A percentile compares a stretch with the other conserved stretches of the same genome.
Evolutionary conservation across 2,797 vertebrate species (phyloP).

Genomic region (Amblyopsis hoosieri): DNA sequence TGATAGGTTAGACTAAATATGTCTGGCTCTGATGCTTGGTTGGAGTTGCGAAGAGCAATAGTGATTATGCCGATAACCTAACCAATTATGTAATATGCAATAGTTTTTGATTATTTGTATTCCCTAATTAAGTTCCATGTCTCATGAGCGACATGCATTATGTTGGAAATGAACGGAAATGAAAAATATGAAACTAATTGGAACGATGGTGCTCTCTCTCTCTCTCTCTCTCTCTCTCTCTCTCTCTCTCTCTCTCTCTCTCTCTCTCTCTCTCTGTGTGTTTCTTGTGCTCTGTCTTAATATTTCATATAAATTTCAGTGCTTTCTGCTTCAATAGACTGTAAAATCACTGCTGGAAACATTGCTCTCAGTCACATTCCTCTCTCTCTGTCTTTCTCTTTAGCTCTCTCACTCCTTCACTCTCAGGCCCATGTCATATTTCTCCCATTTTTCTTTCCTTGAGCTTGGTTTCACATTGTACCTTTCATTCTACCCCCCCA

Average conservation of each 20-base stretch:
- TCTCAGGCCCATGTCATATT: slow-evolving; percentile 16
- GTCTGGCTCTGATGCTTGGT: slow-evolving; percentile 26
- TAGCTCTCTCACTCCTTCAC: neutral
- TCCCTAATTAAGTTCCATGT: slow-evolving; percentile 73
- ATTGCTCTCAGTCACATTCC: slow-evolving; percentile 61
- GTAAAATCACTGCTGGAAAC: slow-evolving; percentile 75
- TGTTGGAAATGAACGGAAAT: slow-evolving; percentile 39
- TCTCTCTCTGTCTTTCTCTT: slow-evolving; percentile 16
- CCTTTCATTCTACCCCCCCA: slow-evolving; percentile 15
- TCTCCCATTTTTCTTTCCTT: neutral
- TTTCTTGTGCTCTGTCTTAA: slow-evolving; percentile 62
- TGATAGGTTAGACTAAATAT: slow-evolving; percentile 51
- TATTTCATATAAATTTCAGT: slow-evolving; percentile 79
- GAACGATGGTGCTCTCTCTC: slow-evolving; percentile 67
- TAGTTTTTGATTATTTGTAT: slow-evolving; percentile 74
- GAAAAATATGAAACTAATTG: slow-evolving; percentile 63
- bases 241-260: slow-evolving; percentile 53
- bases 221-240: slow-evolving; percentile 51
- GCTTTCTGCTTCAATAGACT: slow-evolving; percentile 75
- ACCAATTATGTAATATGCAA: slow-evolving; percentile 71
- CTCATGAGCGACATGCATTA: slow-evolving; percentile 53
- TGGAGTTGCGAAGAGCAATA: slow-evolving; percentile 49
- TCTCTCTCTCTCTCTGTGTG: slow-evolving; percentile 39
- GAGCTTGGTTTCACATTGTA: neutral
- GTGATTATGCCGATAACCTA: slow-evolving; percentile 59